Evolutionary conservation across 2,888 invertebrate species (phyloP).

Genomic region (Spilosoma lubricipeda): DNA sequence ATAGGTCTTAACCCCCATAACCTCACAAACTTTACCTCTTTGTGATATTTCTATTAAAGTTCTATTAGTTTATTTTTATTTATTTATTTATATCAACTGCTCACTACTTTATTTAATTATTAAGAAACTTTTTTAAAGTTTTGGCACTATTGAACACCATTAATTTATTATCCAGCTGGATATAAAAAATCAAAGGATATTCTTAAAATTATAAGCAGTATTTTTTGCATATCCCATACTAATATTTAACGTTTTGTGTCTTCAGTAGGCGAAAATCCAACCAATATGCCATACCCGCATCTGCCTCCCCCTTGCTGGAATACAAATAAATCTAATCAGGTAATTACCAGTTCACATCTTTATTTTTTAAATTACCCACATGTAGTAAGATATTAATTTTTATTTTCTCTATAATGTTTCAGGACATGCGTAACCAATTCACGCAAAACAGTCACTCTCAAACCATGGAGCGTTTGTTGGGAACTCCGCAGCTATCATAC

Average conservation of each 20-base stretch:
- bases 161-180: too few species aligned
- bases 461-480: conserved; percentile 80
- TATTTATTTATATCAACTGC: too few species aligned
- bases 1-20: too few species aligned
- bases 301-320: conserved; percentile 77
- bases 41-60: too few species aligned
- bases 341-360: conserved; percentile 38
- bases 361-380: background rate
- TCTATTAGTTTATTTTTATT: too few species aligned
- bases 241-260: conserved; percentile 17
- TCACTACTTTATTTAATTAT: too few species aligned
- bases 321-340: conserved; percentile 78
- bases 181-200: too few species aligned
- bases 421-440: conserved; percentile 83
- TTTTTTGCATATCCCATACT: background rate
- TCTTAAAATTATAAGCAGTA: too few species aligned
- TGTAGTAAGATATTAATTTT: background rate
- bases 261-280: conserved; percentile 67
- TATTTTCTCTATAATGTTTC: conserved; percentile 28
- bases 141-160: too few species aligned
- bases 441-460: conserved; percentile 83
- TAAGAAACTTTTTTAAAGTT: background rate
- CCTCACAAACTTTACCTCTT: too few species aligned
- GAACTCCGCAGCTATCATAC: conserved; percentile 75
- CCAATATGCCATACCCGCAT: conserved; percentile 71